A percentile compares a stretch with the other conserved stretches of the same genome.
phyloP scores from a whole-genome alignment of 2,113 vertebrate species.

The Phrynocephalus versicolor region DNA sequence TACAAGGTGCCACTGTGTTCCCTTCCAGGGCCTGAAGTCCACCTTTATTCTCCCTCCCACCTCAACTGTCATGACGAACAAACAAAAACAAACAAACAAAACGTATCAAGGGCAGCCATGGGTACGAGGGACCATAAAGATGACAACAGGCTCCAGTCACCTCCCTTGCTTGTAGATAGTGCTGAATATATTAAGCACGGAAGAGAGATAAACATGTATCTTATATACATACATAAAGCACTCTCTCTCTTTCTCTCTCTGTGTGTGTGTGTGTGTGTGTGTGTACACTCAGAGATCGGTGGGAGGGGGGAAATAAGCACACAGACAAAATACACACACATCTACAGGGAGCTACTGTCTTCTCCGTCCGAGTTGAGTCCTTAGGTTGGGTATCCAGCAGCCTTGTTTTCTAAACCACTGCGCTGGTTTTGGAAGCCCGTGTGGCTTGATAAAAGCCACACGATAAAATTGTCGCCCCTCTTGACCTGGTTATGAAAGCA shows the following conservation, averaged over 20 bases:
- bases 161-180: neutral
- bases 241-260: too few relatives aligned
- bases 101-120: too few relatives aligned
- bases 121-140: too few relatives aligned
- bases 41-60: neutral
- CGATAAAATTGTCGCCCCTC: neutral
- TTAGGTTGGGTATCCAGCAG: neutral
- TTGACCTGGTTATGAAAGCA: slow-evolving; percentile 13
- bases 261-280: too few relatives aligned
- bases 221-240: too few relatives aligned
- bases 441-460: neutral
- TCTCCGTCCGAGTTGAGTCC: neutral
- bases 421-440: neutral
- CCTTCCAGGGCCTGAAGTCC: neutral
- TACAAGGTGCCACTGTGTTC: too few relatives aligned
- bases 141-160: neutral
- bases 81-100: too few relatives aligned
- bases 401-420: neutral
- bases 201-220: too few relatives aligned
- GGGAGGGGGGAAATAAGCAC: neutral
- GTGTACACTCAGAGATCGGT: too few relatives aligned
- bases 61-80: too few relatives aligned
- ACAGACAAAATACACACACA: neutral
- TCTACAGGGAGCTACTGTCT: too few relatives aligned
- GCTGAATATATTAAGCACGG: neutral